These are phyloP conservation scores for Zhuqinia jingwanae DNA, from an alignment of 2,888 invertebrate species.

Conservation along the genomic window DNA sequence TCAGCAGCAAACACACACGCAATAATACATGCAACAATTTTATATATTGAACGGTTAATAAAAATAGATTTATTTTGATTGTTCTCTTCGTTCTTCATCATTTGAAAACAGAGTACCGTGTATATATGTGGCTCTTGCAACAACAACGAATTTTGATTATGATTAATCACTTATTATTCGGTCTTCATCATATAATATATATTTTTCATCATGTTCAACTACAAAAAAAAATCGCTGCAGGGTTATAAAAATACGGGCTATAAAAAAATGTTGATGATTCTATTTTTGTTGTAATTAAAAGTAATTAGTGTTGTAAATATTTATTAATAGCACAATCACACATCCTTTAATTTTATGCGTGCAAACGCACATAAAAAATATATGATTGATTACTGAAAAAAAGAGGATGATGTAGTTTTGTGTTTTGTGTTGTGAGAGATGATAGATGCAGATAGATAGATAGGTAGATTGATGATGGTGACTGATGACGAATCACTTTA, in stretches of 20 bases:
- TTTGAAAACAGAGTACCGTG: background rate
- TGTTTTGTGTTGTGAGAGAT: too few species aligned
- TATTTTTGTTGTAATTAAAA: background rate
- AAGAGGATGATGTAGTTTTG: too few species aligned
- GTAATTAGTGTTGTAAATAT: constrained; percentile 7
- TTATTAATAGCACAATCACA: background rate
- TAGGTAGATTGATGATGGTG: too few species aligned
- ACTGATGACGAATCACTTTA: too few species aligned
- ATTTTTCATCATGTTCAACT: background rate
- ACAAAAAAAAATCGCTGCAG: background rate
- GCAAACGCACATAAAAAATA: too few species aligned
- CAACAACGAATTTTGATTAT: too few species aligned
- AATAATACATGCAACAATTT: too few species aligned
- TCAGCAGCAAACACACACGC: too few species aligned
- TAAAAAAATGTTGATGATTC: background rate
- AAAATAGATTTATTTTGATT: background rate
- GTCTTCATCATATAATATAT: background rate
- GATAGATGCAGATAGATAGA: too few species aligned
- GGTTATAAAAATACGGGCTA: background rate
- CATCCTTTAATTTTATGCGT: too few species aligned
- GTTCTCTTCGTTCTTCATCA: background rate
- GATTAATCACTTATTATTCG: background rate
- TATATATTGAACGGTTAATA: too few species aligned
- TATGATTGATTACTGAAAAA: too few species aligned
- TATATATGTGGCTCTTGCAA: background rate